Evolutionary conservation across 2,888 invertebrate genomes (phyloP).

Genomic region (Drosophila anomalata): DNA sequence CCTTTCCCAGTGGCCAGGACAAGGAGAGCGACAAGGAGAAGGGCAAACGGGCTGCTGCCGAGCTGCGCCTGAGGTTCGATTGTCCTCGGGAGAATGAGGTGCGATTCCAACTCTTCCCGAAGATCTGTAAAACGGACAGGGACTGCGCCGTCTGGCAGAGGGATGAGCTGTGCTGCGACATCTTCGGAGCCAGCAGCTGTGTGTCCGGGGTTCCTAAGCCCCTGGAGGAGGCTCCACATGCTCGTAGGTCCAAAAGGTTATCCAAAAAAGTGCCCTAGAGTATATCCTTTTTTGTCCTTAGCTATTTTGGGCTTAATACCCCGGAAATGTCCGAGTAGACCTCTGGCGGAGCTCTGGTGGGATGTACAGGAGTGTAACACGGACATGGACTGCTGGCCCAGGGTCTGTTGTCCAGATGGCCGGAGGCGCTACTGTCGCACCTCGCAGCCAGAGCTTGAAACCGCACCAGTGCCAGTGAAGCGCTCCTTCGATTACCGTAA

Average conservation of each 20-base stretch:
- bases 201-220: slow-evolving; percentile 87
- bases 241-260: slow-evolving; percentile 65
- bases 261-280: neutral
- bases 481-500: slow-evolving; percentile 88
- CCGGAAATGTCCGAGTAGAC: slow-evolving; percentile 88
- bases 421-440: slow-evolving; percentile 89
- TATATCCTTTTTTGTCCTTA: slow-evolving; percentile 64
- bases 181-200: slow-evolving; percentile 85
- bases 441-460: slow-evolving; percentile 87
- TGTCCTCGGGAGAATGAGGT: slow-evolving; percentile 84
- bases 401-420: slow-evolving; percentile 91
- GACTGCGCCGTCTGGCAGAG: slow-evolving; percentile 82
- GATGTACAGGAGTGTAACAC: slow-evolving; percentile 88
- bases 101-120: slow-evolving; percentile 83
- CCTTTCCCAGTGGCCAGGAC: slow-evolving; percentile 48
- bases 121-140: slow-evolving; percentile 80
- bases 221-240: slow-evolving; percentile 81
- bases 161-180: slow-evolving; percentile 83
- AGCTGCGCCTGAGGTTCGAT: slow-evolving; percentile 71
- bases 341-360: slow-evolving; percentile 89
- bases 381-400: slow-evolving; percentile 90
- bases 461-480: slow-evolving; percentile 86
- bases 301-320: slow-evolving; percentile 89
- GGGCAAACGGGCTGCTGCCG: slow-evolving; percentile 66
- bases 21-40: slow-evolving; percentile 81